Evolutionary conservation across 1,140 invertebrate species (phyloP), one percentile per base, ranked within the genome.

Genomic region (Scaptodrosophila lebanonensis): DNA sequence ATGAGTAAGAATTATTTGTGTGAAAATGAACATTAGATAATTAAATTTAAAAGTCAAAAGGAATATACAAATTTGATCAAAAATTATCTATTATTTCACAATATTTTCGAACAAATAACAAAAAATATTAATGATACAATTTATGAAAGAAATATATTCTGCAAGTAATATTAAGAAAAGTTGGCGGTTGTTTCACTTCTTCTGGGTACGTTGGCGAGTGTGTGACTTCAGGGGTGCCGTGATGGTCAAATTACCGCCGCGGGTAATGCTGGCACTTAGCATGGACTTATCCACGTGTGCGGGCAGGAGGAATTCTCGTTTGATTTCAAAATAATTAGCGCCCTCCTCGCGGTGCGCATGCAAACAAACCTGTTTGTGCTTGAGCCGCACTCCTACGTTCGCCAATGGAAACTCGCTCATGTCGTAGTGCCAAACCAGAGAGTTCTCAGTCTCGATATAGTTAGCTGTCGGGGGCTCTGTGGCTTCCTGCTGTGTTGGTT

Each of bases 371-470:
- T 27, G 15, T 0, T 15, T 15, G 1, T 51, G 13, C 8, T 17
- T 39, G 3, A 61, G 13, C 5, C 43, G 15, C 2, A 68, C 9
- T 2, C 6, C 13, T 3, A 68, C 61, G 9, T 52, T 56, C 9
- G 43, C 17, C 3, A 47, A 5, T 1, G 57, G 12, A 18, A 68
- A 66, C 15, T 56, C 50, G 0, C n/a, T 18, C 50, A 68, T 35
- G 11, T 66, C 36, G 16, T 40, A 62, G 12, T 66, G 11, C 66
- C 66, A 68, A 2, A n/a, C n/a, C 0, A 61, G 2, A 25, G 32
- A 22, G 0, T 16, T 20, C 5, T 43, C 27, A 0, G 12, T 39
- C n/a, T 42, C 9, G 2, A 12, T 8, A 27, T 22, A 51, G 2
- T 35, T 27, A 25, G 8, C 22, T 4, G 3, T 25, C 8, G 22